Percentiles rank a stretch among this genome's conserved stretches.
These are phyloP conservation scores for Amblyjoppa fuscipennis DNA, from an alignment of 2,888 invertebrate genomes.

Conservation along the genomic window DNA sequence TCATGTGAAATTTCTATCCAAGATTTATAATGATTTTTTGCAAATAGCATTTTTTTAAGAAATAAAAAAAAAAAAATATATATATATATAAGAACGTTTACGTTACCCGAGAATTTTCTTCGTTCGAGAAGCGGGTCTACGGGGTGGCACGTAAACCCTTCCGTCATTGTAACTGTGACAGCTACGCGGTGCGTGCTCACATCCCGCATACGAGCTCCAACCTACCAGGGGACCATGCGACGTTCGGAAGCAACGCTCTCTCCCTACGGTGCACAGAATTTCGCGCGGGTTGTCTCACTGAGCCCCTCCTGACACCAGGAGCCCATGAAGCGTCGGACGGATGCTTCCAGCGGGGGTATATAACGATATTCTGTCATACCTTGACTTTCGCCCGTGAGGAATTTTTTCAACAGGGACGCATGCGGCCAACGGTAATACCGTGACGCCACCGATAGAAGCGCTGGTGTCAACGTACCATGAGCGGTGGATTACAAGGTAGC, in stretches of 20 bases:
- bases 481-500: conserved; percentile 27
- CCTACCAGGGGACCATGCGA: conserved; percentile 76
- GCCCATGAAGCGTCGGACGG: conserved; percentile 67
- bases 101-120: neutral
- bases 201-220: conserved; percentile 83
- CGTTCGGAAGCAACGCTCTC: conserved; percentile 60
- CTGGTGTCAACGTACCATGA: conserved; percentile 74
- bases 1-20: neutral
- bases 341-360: conserved; percentile 62
- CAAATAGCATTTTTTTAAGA: neutral
- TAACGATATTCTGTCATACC: conserved; percentile 82
- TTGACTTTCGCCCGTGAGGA: conserved; percentile 85
- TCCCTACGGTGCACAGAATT: conserved; percentile 80
- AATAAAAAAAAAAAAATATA: neutral
- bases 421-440: conserved; percentile 76
- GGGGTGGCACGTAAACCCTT: conserved; percentile 18
- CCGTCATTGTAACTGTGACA: conserved; percentile 39
- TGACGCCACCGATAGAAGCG: conserved; percentile 78
- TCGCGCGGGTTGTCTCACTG: conserved; percentile 84
- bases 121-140: neutral
- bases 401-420: conserved; percentile 85
- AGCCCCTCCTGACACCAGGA: conserved; percentile 83
- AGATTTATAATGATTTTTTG: neutral
- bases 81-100: neutral
- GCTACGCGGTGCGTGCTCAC: conserved; percentile 82